Evolutionary conservation across 2,888 invertebrate species (phyloP).

Genomic region (Eristalis intricaria): DNA sequence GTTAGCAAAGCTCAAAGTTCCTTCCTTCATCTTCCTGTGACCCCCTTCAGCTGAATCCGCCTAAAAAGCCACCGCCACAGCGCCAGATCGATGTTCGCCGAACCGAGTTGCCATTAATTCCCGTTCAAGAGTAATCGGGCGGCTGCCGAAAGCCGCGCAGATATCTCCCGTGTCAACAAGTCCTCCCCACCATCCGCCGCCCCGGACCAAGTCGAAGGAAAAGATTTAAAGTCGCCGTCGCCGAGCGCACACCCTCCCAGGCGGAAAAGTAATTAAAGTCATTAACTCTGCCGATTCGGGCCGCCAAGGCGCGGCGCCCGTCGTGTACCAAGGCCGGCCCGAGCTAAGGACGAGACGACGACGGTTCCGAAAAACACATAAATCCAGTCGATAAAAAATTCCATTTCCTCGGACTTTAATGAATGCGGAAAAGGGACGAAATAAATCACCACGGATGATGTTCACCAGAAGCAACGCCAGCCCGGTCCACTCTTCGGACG

Average conservation of each 20-base stretch:
- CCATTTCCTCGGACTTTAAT: slow-evolving; percentile 57
- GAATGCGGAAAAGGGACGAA: slow-evolving; percentile 48
- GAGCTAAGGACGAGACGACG: neutral
- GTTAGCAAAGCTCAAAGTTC: too few species aligned
- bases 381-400: slow-evolving; percentile 54
- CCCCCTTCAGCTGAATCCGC: too few species aligned
- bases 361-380: slow-evolving; percentile 21
- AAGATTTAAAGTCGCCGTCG: neutral
- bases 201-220: neutral
- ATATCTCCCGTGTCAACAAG: neutral
- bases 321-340: neutral
- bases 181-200: neutral
- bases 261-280: neutral
- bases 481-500: slow-evolving; percentile 1
- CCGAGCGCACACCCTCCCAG: neutral
- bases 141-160: neutral
- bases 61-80: too few species aligned
- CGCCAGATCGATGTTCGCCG: too few species aligned
- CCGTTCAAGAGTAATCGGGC: neutral
- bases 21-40: too few species aligned
- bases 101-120: neutral
- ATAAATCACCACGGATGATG: slow-evolving; percentile 54
- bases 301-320: neutral
- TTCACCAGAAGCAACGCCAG: neutral
- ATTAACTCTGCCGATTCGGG: neutral